Conservation (phyloP, 92 coral and sea anemone species). For the Epizoanthus scotinus region DNA sequence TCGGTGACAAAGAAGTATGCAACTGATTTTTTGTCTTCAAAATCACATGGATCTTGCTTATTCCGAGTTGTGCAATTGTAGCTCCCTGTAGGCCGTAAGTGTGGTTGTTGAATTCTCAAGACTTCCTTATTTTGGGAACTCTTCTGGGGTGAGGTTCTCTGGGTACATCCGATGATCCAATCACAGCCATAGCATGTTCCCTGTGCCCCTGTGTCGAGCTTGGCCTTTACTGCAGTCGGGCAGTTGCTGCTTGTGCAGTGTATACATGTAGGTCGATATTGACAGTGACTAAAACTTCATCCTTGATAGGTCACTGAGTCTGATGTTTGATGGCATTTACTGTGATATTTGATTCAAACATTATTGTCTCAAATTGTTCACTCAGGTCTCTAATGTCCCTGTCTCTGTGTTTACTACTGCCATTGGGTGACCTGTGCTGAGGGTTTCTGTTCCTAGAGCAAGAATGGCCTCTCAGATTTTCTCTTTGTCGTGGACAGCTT, state of each 20-base stretch:
- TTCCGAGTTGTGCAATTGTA: conserved; percentile 20
- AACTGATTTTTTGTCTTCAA: too few species aligned
- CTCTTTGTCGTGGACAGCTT: neutral
- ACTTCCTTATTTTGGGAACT: conserved; percentile 14
- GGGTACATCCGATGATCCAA: conserved; percentile 53
- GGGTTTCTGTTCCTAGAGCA: conserved; percentile 22
- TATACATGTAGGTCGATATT: neutral
- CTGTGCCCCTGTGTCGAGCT: conserved; percentile 59
- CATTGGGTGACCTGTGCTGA: conserved; percentile 4
- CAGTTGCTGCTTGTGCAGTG: neutral
- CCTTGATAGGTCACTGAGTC: too few species aligned
- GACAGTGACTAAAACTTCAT: neutral
- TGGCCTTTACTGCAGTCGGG: conserved; percentile 44
- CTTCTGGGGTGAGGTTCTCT: conserved; percentile 41
- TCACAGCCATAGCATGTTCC: conserved; percentile 1
- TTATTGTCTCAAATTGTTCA: conserved; percentile 43
- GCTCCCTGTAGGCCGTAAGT: conserved; percentile 27
- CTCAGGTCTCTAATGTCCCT: neutral
- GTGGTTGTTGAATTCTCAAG: neutral
- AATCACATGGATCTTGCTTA: conserved; percentile 40
- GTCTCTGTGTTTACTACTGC: too few species aligned
- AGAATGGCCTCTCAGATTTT: neutral
- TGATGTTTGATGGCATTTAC: neutral
- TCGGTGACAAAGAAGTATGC: conserved; percentile 50
- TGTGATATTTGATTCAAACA: conserved; percentile 42